These are phyloP conservation scores for Haplochromis burtoni DNA, from an alignment of 2,113 vertebrate genomes.

Conservation along the genomic window DNA sequence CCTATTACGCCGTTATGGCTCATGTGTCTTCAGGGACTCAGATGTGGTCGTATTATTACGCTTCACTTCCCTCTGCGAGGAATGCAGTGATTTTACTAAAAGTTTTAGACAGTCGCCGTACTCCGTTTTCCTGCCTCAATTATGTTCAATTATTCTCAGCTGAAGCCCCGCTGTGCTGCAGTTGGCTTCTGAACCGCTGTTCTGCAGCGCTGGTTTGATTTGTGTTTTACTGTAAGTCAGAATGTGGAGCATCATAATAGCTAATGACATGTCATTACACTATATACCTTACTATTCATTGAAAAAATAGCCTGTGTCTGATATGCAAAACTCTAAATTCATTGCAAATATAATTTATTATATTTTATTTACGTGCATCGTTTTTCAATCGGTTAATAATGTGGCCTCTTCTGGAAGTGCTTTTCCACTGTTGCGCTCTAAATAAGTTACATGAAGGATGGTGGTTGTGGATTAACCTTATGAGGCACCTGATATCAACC, in stretches of 20 bases:
- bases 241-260: not conserved
- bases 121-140: conserved; percentile 1
- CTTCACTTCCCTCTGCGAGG: not conserved
- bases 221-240: not conserved
- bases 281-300: not conserved
- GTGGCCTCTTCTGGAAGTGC: not conserved
- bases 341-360: not conserved
- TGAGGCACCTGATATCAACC: not conserved
- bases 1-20: not conserved
- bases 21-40: conserved; percentile 11
- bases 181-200: not conserved
- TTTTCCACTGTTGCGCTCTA: not conserved
- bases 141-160: conserved; percentile 21
- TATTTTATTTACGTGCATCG: not conserved
- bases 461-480: not conserved
- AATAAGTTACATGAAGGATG: not conserved
- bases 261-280: not conserved
- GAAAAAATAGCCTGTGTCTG: not conserved
- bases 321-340: not conserved
- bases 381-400: not conserved
- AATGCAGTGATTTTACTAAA: not conserved
- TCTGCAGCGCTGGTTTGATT: not conserved
- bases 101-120: not conserved
- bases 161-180: not conserved
- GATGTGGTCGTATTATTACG: conserved; percentile 16